A percentile compares a stretch with the other conserved stretches of the same genome.
These are phyloP conservation scores for Aricia agestis DNA, from an alignment of 1,140 invertebrate genomes.

Conservation along the genomic window DNA sequence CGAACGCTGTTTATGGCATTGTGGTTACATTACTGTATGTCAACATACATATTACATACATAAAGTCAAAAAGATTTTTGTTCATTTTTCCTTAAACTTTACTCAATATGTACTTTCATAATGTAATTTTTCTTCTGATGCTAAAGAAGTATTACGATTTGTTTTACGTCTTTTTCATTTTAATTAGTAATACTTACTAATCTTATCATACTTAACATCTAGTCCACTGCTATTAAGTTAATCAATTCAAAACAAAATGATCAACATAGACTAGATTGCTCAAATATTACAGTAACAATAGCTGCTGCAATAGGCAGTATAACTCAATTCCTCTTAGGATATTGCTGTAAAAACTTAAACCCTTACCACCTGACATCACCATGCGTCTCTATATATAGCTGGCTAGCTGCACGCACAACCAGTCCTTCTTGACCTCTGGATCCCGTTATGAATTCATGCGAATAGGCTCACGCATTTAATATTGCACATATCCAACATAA, in stretches of 20 bases:
- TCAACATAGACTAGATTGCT: not conserved
- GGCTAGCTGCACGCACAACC: conserved; percentile 42
- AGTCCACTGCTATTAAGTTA: too few species aligned
- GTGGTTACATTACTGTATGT: not conserved
- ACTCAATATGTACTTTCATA: too few species aligned
- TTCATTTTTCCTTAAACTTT: too few species aligned
- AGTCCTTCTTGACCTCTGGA: conserved; percentile 34
- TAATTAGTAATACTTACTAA: too few species aligned
- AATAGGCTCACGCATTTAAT: not conserved
- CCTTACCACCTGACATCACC: conserved; percentile 26
- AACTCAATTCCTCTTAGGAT: conserved; percentile 4
- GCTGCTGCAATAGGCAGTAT: not conserved
- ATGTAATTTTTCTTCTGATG: too few species aligned
- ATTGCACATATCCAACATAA: not conserved
- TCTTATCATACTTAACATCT: too few species aligned
- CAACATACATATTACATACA: too few species aligned
- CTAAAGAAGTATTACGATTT: too few species aligned
- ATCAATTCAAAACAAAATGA: too few species aligned
- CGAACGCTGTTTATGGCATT: not conserved
- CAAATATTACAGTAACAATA: not conserved
- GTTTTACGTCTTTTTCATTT: too few species aligned
- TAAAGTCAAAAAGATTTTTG: too few species aligned
- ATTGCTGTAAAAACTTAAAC: conserved; percentile 8
- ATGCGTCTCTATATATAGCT: conserved; percentile 48
- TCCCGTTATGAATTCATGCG: conserved; percentile 36